Percentiles rank a stretch among this genome's conserved stretches.
These are phyloP conservation scores for Agrilus planipennis DNA, from an alignment of 1,140 invertebrate genomes.

Conservation along the genomic window DNA sequence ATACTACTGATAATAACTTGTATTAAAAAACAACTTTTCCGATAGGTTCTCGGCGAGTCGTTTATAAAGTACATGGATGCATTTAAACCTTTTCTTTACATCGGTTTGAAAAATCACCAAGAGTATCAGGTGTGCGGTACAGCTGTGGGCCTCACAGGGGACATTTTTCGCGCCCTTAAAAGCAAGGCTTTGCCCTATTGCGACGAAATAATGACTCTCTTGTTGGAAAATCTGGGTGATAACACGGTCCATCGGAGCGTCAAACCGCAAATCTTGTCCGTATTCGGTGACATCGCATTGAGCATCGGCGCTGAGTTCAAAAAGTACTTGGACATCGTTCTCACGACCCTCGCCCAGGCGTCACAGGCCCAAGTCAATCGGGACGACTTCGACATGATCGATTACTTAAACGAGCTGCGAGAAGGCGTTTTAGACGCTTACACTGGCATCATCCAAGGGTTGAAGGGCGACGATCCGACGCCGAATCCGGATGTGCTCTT, in stretches of 20 bases:
- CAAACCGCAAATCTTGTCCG: conserved; percentile 90
- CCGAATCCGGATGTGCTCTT: conserved; percentile 61
- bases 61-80: conserved; percentile 96
- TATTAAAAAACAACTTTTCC: too few species aligned
- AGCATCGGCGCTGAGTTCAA: conserved; percentile 87
- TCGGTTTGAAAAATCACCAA: conserved; percentile 85
- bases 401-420: conserved; percentile 89
- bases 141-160: conserved; percentile 87
- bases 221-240: conserved; percentile 81
- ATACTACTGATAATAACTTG: too few species aligned
- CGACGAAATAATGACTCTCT: conserved; percentile 87
- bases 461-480: conserved; percentile 66
- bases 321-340: conserved; percentile 84
- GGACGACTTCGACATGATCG: conserved; percentile 86
- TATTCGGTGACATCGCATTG: conserved; percentile 92
- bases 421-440: conserved; percentile 94
- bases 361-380: conserved; percentile 84
- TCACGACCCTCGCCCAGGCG: conserved; percentile 83
- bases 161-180: conserved; percentile 84
- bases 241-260: conserved; percentile 80
- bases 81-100: conserved; percentile 82
- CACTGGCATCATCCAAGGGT: conserved; percentile 91
- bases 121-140: conserved; percentile 91
- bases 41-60: conserved; percentile 76
- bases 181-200: conserved; percentile 79